phyloP scores from a whole-genome alignment of 64 coral and sea anemone genomes.

The Pachyseris speciosa region DNA sequence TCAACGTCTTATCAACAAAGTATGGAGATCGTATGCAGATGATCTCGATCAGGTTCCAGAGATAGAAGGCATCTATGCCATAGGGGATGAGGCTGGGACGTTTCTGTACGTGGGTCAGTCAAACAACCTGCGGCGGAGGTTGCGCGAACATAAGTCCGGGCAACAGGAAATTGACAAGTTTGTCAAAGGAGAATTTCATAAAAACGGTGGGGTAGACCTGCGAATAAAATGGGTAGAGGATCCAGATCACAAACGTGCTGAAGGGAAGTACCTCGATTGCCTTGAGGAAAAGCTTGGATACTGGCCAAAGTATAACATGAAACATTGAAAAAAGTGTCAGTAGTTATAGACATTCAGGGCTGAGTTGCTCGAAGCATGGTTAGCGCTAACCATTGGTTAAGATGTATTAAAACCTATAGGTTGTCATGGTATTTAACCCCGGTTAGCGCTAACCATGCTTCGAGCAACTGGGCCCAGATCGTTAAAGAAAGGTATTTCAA shows the following conservation, averaged over 20 bases:
- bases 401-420: too few species aligned
- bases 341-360: too few species aligned
- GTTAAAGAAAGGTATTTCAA: too few species aligned
- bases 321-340: not conserved
- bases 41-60: not conserved
- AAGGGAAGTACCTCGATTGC: not conserved
- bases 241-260: not conserved
- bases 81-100: not conserved
- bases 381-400: too few species aligned
- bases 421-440: too few species aligned
- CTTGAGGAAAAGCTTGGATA: not conserved
- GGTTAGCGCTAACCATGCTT: too few species aligned
- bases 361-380: too few species aligned
- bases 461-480: too few species aligned
- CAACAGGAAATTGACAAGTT: not conserved
- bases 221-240: not conserved
- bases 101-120: slow-evolving; percentile 1
- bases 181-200: not conserved
- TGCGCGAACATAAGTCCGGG: not conserved
- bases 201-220: not conserved
- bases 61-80: not conserved
- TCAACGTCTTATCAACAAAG: not conserved
- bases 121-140: not conserved
- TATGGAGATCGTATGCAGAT: not conserved
- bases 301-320: not conserved